These are phyloP conservation scores for Drosophila gunungcola DNA, from an alignment of 1,140 invertebrate species.

Conservation along the genomic window DNA sequence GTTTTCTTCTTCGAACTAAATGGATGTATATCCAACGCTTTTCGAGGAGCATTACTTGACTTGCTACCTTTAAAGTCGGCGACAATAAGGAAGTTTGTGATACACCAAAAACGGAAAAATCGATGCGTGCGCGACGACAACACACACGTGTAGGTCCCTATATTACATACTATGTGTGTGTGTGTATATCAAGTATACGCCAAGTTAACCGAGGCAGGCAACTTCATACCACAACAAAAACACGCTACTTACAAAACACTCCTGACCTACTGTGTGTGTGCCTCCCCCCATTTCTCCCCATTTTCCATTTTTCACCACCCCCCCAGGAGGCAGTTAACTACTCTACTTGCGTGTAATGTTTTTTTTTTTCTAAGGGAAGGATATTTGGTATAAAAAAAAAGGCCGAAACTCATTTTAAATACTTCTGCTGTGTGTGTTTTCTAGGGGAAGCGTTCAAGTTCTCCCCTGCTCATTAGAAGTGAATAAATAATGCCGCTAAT, in stretches of 20 bases:
- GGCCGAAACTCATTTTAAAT: slow-evolving; percentile 77
- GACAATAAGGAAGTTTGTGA: slow-evolving; percentile 75
- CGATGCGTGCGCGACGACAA: slow-evolving; percentile 67
- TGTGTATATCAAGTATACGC: slow-evolving; percentile 61
- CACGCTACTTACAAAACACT: slow-evolving; percentile 77
- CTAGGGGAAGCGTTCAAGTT: slow-evolving; percentile 24
- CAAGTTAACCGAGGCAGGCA: slow-evolving; percentile 69
- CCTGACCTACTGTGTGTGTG: slow-evolving; percentile 69
- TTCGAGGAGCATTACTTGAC: background rate
- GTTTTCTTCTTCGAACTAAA: too few species aligned
- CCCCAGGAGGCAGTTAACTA: slow-evolving; percentile 44
- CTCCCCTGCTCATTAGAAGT: slow-evolving; percentile 66
- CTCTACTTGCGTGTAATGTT: slow-evolving; percentile 49
- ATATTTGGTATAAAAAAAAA: slow-evolving; percentile 69
- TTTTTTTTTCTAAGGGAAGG: slow-evolving; percentile 32
- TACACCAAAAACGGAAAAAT: slow-evolving; percentile 77
- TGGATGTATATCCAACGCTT: slow-evolving; percentile 16
- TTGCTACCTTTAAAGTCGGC: slow-evolving; percentile 40
- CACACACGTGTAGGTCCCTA: slow-evolving; percentile 45
- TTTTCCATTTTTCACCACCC: slow-evolving; percentile 17
- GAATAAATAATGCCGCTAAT: slow-evolving; percentile 61
- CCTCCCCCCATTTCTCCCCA: background rate
- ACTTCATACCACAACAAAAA: slow-evolving; percentile 74
- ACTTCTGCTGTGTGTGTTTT: slow-evolving; percentile 28
- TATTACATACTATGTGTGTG: slow-evolving; percentile 21